These are phyloP conservation scores for Pseudotriccus pelzelni DNA, from an alignment of 2,797 vertebrate genomes.

Conservation along the genomic window DNA sequence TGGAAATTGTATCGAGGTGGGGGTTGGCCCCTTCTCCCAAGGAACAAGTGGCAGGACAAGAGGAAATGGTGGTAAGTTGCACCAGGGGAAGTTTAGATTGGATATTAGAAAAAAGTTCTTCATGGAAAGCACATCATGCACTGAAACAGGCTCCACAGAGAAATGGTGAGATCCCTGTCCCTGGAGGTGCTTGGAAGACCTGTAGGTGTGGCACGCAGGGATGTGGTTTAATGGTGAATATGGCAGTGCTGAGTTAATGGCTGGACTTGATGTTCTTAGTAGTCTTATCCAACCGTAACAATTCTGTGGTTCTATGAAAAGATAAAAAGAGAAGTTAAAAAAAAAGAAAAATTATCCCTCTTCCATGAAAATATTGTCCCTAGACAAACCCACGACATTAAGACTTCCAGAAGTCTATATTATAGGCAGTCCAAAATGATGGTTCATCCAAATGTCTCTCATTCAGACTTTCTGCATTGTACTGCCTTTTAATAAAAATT, in stretches of 20 bases:
- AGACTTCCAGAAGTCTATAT: not conserved
- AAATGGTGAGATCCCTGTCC: not conserved
- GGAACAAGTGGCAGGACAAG: not conserved
- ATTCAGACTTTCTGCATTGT: not conserved
- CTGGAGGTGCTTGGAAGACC: not conserved
- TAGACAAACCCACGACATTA: too few species aligned
- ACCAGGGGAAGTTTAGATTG: not conserved
- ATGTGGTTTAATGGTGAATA: not conserved
- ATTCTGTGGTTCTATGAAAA: not conserved
- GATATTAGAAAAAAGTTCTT: not conserved
- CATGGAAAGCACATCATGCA: not conserved
- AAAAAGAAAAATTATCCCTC: not conserved
- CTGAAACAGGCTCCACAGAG: not conserved
- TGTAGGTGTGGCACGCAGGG: not conserved
- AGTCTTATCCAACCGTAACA: not conserved
- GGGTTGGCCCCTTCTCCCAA: accelerated
- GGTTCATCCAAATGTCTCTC: not conserved
- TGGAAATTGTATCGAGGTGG: too few species aligned
- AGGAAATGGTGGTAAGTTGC: not conserved
- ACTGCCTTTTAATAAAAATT: not conserved
- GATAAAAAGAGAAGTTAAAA: not conserved
- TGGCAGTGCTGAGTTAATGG: not conserved
- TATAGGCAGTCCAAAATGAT: not conserved
- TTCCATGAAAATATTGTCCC: too few species aligned
- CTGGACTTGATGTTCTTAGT: not conserved